phyloP scores from a whole-genome alignment of 2,797 vertebrate species.

The Rhinella marina region DNA sequence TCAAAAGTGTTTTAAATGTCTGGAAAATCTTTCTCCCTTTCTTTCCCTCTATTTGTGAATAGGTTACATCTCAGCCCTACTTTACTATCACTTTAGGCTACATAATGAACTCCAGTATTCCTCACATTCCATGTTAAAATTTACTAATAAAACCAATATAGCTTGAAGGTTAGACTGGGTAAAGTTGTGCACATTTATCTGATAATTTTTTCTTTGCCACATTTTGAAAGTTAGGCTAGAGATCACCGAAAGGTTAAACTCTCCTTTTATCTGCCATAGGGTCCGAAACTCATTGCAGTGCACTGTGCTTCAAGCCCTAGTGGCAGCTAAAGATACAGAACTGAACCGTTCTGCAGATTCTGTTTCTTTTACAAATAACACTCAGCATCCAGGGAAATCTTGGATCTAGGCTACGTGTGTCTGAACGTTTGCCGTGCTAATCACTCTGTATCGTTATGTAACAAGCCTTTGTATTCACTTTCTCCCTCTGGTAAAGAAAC shows the following conservation, averaged over 20 bases:
- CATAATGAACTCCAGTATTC: neutral
- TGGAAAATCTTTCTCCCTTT: no score
- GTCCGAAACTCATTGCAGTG: slow-evolving; percentile 10
- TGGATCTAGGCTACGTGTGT: slow-evolving; percentile 15
- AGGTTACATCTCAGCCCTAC: no score
- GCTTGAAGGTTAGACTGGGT: neutral
- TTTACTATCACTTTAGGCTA: neutral
- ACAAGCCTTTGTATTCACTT: slow-evolving; percentile 42
- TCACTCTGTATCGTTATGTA: slow-evolving; percentile 45
- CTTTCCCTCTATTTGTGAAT: neutral
- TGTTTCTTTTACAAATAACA: slow-evolving; percentile 54
- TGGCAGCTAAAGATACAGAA: slow-evolving; percentile 39
- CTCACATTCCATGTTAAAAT: neutral
- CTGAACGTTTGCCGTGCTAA: slow-evolving; percentile 49
- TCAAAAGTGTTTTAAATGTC: no score
- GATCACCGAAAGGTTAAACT: slow-evolving; percentile 23
- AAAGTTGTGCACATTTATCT: neutral
- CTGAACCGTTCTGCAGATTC: slow-evolving; percentile 22
- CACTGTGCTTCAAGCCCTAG: neutral
- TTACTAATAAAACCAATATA: neutral
- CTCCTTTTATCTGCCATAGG: slow-evolving; percentile 15
- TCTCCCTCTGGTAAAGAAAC: slow-evolving; percentile 35
- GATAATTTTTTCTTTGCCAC: slow-evolving; percentile 1
- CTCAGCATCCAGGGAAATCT: slow-evolving; percentile 49
- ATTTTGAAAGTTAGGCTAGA: slow-evolving; percentile 12